These are phyloP conservation scores for Drosophila novamexicana DNA, from an alignment of 1,140 invertebrate genomes.

Conservation along the genomic window DNA sequence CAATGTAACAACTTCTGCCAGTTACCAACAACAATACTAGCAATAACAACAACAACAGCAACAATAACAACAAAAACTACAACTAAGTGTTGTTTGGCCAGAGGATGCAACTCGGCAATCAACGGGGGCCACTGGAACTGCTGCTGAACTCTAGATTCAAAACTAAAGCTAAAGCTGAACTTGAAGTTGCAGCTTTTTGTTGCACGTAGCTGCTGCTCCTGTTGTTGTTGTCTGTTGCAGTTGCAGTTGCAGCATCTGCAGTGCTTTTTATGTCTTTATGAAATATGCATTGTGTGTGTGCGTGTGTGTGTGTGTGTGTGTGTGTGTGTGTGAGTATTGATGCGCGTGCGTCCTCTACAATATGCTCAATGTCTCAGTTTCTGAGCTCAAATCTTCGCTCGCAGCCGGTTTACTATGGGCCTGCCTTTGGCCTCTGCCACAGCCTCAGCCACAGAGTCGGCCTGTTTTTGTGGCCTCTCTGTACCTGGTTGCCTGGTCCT, in stretches of 20 bases:
- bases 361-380: slow-evolving; percentile 9
- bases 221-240: slow-evolving; percentile 17
- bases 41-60: slow-evolving; percentile 17
- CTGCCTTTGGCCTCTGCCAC: slow-evolving; percentile 25
- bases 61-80: slow-evolving; percentile 16
- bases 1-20: slow-evolving; percentile 80
- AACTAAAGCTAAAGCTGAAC: not conserved
- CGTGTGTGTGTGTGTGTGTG: slow-evolving; percentile 38
- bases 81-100: slow-evolving; percentile 12
- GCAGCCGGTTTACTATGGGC: slow-evolving; percentile 38
- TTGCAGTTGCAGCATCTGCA: slow-evolving; percentile 41
- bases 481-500: slow-evolving; percentile 60
- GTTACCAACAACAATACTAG: slow-evolving; percentile 38
- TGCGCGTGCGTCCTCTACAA: slow-evolving; percentile 54
- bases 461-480: slow-evolving; percentile 58
- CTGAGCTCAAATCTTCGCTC: slow-evolving; percentile 4
- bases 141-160: slow-evolving; percentile 6
- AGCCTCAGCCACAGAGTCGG: slow-evolving; percentile 22
- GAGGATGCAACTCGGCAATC: slow-evolving; percentile 22
- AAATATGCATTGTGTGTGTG: slow-evolving; percentile 43
- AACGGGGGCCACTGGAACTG: slow-evolving; percentile 6
- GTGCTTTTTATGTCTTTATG: slow-evolving; percentile 40
- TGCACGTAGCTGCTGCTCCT: not conserved
- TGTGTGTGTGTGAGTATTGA: slow-evolving; percentile 19
- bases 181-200: not conserved